Evolutionary conservation across 2,797 vertebrate genomes (phyloP), one percentile per base, ranked within the genome.

Genomic region (Florisuga fusca): DNA sequence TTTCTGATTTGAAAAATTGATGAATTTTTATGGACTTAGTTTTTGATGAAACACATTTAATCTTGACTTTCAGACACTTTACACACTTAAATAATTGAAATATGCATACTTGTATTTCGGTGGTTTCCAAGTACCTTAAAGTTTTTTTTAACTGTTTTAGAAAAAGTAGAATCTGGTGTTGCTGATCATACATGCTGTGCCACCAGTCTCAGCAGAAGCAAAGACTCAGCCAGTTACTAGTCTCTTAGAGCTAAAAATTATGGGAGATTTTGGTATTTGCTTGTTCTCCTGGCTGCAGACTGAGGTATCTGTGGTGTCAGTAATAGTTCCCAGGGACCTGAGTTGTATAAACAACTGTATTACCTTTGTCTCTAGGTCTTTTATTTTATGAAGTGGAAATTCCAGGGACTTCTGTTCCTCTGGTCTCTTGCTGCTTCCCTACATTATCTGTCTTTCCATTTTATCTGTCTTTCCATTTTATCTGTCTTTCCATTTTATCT

Each of bases 1-100:
- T 89, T 87, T 74, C 25, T 19, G 11, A 10, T 94, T 71, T 81
- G 27, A 87, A 83, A 79, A 84, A 33, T 4, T 33, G 21, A 82
- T 59, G 15, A n/a, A n/a, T 25, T 73, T 53, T 55, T 33, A 38
- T 45, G 26, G 50, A 14, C 12, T 69, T 78, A 8, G 2, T 15
- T 90, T 86, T 90, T 76, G 38, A 11, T 76, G 27, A 67, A 77
- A 26, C 10, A 31, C 9, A 17, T 43, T 67, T 59, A 12, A 10
- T 78, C 18, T 84, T 92, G 54, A 51, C 12, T 45, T 90, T 46
- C 68, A 87, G 62, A 29, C 16, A 29, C 9, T 71, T 64, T 15
- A 21, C 71, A 38, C 29, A 41, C 20, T 79, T 66, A 20, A 51
- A 34, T 89, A 4, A 71, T 36, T 87, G 66, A 55, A 77, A 45